Evolutionary conservation across 1,140 invertebrate genomes (phyloP), one percentile per base, ranked within the genome.

Genomic region (Megalopta genalis): DNA sequence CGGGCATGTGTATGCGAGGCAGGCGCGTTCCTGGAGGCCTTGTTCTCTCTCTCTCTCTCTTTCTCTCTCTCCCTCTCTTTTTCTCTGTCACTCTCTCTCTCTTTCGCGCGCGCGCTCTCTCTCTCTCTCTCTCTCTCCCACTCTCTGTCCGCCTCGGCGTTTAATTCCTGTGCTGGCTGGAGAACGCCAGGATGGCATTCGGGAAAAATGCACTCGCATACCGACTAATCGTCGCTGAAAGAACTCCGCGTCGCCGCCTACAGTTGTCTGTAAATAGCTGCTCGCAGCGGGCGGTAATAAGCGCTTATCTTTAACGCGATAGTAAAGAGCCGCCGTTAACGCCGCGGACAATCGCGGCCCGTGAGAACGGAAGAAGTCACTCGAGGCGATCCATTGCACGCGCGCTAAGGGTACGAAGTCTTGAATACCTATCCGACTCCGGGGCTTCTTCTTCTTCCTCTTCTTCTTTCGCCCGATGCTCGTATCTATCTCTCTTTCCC

Each of bases 271-370:
- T 81, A 78, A 84, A 86, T 86, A 83, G 81, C 73, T 69, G 57
- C 52, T 83, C 84, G 37, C 84, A 78, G 77, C 81, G 77, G 85
- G 85, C 74, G 67, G 85, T 86, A 86, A 86, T 86, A 86, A 86
- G 85, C 73, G 84, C 84, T 86, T 86, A 86, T 86, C 85, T 86
- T 86, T 86, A 86, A 86, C 84, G 77, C 80, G 85, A 86, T 85
- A 82, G 76, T 76, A 85, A 85, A 86, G 84, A 79, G 80, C 80
- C 83, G 84, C 80, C 80, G 83, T 85, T 86, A 82, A 85, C 75
- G 59, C 75, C 76, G 67, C 71, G 84, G 71, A 86, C 84, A 86
- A 86, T 86, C 84, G 76, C 42, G 70, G 66, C 59, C 73, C 84
- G 83, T 86, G 83, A 86, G 84, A 86, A 76, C 84, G 84, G 75